These are phyloP conservation scores for Chrysoperla carnea DNA, from an alignment of 1,140 invertebrate genomes.

Conservation along the genomic window DNA sequence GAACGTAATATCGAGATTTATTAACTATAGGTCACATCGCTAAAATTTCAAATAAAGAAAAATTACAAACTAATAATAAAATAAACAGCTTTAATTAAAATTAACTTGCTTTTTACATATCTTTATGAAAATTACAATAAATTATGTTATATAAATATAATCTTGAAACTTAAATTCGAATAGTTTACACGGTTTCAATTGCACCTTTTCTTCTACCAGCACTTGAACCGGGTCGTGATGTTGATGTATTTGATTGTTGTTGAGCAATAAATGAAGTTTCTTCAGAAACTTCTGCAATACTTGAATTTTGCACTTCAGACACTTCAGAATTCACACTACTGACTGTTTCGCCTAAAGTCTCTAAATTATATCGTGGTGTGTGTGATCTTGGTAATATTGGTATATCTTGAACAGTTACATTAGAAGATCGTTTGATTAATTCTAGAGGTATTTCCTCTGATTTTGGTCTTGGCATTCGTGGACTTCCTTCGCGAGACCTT, in stretches of 20 bases:
- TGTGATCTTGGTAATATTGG: slow-evolving; percentile 19
- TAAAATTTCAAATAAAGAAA: too few relatives aligned
- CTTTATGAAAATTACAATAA: neutral
- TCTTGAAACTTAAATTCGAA: neutral
- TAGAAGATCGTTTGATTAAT: slow-evolving; percentile 24
- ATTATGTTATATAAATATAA: neutral
- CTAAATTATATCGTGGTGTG: slow-evolving; percentile 7
- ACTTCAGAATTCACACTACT: slow-evolving; percentile 11
- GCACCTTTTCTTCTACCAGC: slow-evolving; percentile 34
- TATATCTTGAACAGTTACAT: slow-evolving; percentile 23
- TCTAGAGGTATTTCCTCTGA: slow-evolving; percentile 75
- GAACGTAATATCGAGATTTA: too few relatives aligned
- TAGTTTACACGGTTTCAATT: slow-evolving; percentile 47
- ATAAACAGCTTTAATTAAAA: too few relatives aligned
- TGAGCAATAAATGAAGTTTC: slow-evolving; percentile 54
- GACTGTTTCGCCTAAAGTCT: neutral
- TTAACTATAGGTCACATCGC: too few relatives aligned
- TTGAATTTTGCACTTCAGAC: slow-evolving; percentile 17
- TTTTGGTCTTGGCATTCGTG: slow-evolving; percentile 48
- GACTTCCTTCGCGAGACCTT: slow-evolving; percentile 48
- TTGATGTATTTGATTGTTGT: slow-evolving; percentile 4
- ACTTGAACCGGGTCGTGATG: slow-evolving; percentile 20
- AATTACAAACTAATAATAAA: too few relatives aligned
- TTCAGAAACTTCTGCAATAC: slow-evolving; percentile 27
- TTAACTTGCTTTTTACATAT: too few relatives aligned